Base-by-base conservation (phyloP, 2,797 vertebrate genomes). In the Orestias chungarensis region DNA sequence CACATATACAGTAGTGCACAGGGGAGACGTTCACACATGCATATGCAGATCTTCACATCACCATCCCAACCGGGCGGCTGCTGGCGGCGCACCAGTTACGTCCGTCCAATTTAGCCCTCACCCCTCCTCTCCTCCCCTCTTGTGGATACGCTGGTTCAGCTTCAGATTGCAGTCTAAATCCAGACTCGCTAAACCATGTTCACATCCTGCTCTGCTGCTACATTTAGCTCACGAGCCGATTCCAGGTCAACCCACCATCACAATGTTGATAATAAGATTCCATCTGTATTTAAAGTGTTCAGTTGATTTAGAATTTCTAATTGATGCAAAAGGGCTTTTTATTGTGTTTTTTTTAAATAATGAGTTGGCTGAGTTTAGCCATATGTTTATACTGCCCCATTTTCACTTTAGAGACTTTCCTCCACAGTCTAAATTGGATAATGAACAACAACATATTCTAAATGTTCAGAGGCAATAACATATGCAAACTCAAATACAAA, bases 101-200 rank as follows among this genome's bases (percentile, higher is more conserved):
- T 78, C 75, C 77, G 57, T 85, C 85, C 87, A 90, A 87, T 89
- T 85, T 89, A 66, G 75, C 6, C 72, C 76, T 84, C 49, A 23
- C 57, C 80, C 75, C 31, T 42, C 35, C 38, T 57, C 70, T 81
- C 80, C 75, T 80, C 71, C 79, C 46, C 52, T 72, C 47, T n/a
- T 74, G 50, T 47, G 70, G 73, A 66, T 68, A 77, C 70, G 79
- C 84, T 85, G 76, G 68, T 83, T 6, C 49, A 68, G 72, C 78
- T 83, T 85, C 81, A 88, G 85, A 83, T 80, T 86, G 72, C 70
- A 66, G 86, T 88, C 88, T 85, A 85, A 87, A 89, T 88, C 85
- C 87, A 89, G 87, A 83, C 78, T 42, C 78, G 33, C 81, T 87
- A 79, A 91, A 83, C 82, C 77, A 4, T 76, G 80, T 86, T 90